Evolutionary conservation across 2,888 invertebrate genomes (phyloP).

Genomic region (Cephus sareptanus): DNA sequence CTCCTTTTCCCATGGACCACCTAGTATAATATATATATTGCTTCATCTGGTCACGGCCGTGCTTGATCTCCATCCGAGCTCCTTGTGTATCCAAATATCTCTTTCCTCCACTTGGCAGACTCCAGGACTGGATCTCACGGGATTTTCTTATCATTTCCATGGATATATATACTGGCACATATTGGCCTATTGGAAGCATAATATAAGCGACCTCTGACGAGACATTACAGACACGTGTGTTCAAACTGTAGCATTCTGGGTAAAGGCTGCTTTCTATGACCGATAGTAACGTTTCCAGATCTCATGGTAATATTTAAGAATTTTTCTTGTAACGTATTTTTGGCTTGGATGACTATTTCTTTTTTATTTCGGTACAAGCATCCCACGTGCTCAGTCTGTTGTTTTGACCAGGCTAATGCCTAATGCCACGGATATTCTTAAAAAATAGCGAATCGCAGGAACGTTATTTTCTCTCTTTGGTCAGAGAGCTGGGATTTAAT

Average conservation of each 20-base stretch:
- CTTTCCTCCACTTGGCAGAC: neutral
- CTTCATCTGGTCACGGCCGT: no score
- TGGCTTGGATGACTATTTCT: neutral
- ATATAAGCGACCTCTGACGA: neutral
- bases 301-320: neutral
- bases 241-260: neutral
- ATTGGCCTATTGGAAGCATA: neutral
- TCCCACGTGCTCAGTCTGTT: neutral
- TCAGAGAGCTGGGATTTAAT: conserved; percentile 54
- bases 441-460: neutral
- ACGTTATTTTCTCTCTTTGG: conserved; percentile 13
- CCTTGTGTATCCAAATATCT: neutral
- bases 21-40: neutral
- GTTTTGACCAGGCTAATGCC: neutral
- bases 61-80: neutral
- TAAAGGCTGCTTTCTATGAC: conserved; percentile 1
- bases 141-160: neutral
- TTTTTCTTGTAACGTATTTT: neutral
- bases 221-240: conserved; percentile 1
- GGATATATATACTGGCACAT: neutral
- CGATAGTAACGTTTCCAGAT: neutral
- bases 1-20: neutral
- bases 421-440: neutral
- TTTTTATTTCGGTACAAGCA: neutral
- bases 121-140: neutral